Conservation (phyloP, 2,113 vertebrate species). For the Periophthalmus modestus region DNA sequence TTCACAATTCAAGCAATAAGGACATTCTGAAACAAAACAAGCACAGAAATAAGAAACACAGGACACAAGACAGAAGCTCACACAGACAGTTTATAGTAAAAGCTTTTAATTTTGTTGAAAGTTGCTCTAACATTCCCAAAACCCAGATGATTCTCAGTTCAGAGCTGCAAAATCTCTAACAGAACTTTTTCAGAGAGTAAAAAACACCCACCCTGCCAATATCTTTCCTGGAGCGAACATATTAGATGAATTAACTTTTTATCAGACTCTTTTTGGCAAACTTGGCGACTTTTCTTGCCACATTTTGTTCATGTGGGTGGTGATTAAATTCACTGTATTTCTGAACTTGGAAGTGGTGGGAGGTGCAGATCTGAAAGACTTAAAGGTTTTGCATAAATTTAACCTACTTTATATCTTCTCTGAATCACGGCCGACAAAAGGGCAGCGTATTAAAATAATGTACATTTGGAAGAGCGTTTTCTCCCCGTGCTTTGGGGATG, state of each 20-base stretch:
- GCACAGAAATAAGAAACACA: no score
- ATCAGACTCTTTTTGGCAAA: background rate
- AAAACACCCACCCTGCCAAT: background rate
- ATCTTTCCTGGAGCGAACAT: background rate
- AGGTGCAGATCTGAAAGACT: conserved; percentile 16
- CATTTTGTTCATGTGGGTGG: conserved; percentile 14
- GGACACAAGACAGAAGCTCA: no score
- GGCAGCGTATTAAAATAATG: background rate
- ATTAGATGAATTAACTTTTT: background rate
- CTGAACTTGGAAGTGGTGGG: conserved; percentile 13
- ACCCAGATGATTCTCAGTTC: background rate
- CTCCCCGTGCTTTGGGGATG: background rate
- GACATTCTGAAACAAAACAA: no score
- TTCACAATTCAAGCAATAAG: no score
- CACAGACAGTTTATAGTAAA: no score
- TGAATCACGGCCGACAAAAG: conserved; percentile 6
- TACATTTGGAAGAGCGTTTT: background rate
- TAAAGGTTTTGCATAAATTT: conserved; percentile 16
- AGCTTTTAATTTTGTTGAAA: no score
- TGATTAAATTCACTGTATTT: conserved; percentile 18
- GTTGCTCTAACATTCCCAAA: background rate
- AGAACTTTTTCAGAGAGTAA: background rate
- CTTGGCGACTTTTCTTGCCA: background rate
- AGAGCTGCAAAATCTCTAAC: background rate
- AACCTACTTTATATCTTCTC: conserved; percentile 2